A percentile compares a stretch with the other conserved stretches of the same genome.
These are phyloP conservation scores for Eurystomus gularis DNA, from an alignment of 2,113 vertebrate genomes.

Conservation along the genomic window DNA sequence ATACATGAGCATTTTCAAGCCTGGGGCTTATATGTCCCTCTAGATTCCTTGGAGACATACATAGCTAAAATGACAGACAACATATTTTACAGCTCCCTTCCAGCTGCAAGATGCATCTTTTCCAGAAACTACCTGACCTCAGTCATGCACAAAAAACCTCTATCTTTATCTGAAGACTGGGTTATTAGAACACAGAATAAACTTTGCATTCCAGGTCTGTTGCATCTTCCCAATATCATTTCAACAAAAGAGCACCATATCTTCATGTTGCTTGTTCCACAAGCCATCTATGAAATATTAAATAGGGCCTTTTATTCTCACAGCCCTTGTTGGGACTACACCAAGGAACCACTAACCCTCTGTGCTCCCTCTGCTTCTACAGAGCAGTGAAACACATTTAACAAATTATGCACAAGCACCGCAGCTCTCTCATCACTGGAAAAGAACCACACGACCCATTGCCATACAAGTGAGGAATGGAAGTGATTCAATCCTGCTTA, in stretches of 20 bases:
- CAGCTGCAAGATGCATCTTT: not conserved
- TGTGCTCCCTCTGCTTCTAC: not conserved
- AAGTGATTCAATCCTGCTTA: not conserved
- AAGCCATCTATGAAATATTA: not conserved
- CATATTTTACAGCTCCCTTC: not conserved
- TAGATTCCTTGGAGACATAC: not conserved
- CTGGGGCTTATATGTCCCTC: not conserved
- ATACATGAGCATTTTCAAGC: not conserved
- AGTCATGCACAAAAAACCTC: not conserved
- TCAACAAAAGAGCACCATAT: not conserved
- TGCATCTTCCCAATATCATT: not conserved
- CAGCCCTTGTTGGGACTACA: not conserved
- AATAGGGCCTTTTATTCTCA: not conserved
- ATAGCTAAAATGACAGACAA: not conserved
- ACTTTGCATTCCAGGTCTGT: not conserved
- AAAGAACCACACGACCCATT: rapidly evolving
- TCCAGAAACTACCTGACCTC: not conserved
- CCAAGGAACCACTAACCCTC: not conserved
- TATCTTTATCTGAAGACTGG: not conserved
- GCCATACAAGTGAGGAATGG: not conserved
- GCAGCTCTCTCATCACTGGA: rapidly evolving
- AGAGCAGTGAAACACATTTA: rapidly evolving
- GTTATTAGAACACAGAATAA: not conserved
- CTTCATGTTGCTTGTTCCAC: not conserved
- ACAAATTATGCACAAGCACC: not conserved